A percentile compares a stretch with the other conserved stretches of the same genome.
Evolutionary conservation across 1,140 invertebrate species (phyloP).

Genomic region (Drosophila leontia): DNA sequence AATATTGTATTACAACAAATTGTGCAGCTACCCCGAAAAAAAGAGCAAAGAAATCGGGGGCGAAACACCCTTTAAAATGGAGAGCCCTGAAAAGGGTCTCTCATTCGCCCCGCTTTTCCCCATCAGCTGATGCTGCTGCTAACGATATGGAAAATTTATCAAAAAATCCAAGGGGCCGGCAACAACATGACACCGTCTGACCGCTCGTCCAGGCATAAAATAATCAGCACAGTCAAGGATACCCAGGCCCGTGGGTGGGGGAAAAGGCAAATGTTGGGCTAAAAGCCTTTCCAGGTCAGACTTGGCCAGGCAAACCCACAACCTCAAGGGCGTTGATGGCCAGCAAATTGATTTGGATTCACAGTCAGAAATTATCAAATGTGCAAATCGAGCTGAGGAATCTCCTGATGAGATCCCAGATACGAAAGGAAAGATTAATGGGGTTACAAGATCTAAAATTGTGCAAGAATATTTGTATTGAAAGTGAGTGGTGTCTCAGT

Average conservation of each 20-base stretch:
- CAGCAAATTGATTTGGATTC: slow-evolving; percentile 74
- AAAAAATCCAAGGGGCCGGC: slow-evolving; percentile 66
- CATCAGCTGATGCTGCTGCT: slow-evolving; percentile 41
- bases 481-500: background rate
- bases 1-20: slow-evolving; percentile 83
- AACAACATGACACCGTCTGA: slow-evolving; percentile 68
- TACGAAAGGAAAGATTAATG: slow-evolving; percentile 17
- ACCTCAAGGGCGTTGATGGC: slow-evolving; percentile 35
- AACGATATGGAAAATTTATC: slow-evolving; percentile 84
- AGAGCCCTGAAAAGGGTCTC: slow-evolving; percentile 60
- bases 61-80: slow-evolving; percentile 55
- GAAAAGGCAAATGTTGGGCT: slow-evolving; percentile 72
- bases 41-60: slow-evolving; percentile 17
- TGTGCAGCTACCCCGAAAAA: slow-evolving; percentile 52
- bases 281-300: slow-evolving; percentile 77
- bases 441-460: background rate
- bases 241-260: slow-evolving; percentile 4
- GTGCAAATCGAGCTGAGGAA: slow-evolving; percentile 45
- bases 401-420: slow-evolving; percentile 2
- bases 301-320: slow-evolving; percentile 21
- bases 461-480: background rate
- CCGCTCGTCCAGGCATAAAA: slow-evolving; percentile 69
- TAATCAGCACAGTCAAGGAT: slow-evolving; percentile 64
- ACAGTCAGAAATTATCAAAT: slow-evolving; percentile 50
- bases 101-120: background rate